These are phyloP conservation scores for Akabosia matsudoensis DNA, from an alignment of 1,140 invertebrate genomes.

Conservation along the genomic window DNA sequence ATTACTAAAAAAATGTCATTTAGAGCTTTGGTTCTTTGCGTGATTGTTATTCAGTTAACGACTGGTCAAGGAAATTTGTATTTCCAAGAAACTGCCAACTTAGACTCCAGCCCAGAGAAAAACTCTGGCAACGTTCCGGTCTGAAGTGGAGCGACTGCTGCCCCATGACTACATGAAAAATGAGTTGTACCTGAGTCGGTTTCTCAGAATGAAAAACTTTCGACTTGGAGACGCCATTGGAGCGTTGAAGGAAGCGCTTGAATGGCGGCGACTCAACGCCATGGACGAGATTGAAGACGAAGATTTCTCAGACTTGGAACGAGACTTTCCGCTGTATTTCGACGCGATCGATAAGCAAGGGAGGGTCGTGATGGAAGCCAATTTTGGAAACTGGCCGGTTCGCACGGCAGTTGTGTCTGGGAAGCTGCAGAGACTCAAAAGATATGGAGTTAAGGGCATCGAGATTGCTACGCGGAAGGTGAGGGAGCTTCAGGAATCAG, in stretches of 20 bases:
- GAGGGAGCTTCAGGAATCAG: not conserved
- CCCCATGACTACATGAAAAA: constrained; percentile 13
- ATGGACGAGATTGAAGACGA: not conserved
- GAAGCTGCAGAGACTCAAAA: not conserved
- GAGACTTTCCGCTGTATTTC: not conserved
- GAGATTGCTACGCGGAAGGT: not conserved
- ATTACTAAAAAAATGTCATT: no score
- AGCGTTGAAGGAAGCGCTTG: not conserved
- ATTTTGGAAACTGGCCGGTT: not conserved
- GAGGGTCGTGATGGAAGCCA: not conserved
- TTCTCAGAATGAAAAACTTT: constrained; percentile 8
- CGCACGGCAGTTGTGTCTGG: not conserved
- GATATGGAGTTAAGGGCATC: not conserved
- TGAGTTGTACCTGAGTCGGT: not conserved
- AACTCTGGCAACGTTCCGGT: not conserved
- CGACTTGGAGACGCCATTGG: not conserved
- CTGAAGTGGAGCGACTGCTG: not conserved
- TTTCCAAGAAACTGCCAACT: not conserved
- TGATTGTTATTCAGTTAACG: no score
- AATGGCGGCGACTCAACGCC: not conserved
- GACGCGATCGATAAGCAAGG: not conserved
- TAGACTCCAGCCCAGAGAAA: not conserved
- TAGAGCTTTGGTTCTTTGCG: no score
- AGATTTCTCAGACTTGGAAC: constrained; percentile 2
- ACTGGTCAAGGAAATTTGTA: not conserved